phyloP scores from a whole-genome alignment of 1,140 invertebrate genomes.

The Bombus pyrosoma region DNA sequence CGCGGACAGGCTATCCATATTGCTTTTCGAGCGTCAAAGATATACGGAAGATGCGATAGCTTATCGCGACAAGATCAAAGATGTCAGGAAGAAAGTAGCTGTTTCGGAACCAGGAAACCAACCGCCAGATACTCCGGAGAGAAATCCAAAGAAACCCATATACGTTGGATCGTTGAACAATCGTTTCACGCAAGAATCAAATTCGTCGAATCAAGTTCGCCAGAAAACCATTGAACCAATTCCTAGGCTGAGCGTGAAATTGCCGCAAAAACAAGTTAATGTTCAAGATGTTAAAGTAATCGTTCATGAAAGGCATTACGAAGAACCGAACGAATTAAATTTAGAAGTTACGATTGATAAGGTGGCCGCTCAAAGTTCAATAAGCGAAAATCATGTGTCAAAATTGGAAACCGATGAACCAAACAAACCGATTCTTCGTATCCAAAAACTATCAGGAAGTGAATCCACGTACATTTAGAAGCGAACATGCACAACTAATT shows the following conservation, averaged over 20 bases:
- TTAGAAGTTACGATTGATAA: too few species aligned
- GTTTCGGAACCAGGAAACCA: conserved; percentile 39
- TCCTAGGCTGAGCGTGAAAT: background rate
- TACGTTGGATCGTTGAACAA: conserved; percentile 64
- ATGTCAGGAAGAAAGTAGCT: conserved; percentile 71
- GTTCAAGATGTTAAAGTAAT: conserved; percentile 23
- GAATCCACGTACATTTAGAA: conserved; percentile 23
- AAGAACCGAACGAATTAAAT: background rate
- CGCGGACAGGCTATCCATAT: conserved; percentile 85
- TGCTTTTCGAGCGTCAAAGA: conserved; percentile 84
- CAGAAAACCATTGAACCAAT: background rate
- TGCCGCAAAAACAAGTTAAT: background rate
- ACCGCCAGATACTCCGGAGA: conserved; percentile 69
- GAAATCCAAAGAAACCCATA: conserved; percentile 70
- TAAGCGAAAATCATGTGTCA: background rate
- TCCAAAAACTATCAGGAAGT: background rate
- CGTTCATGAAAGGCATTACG: conserved; percentile 37
- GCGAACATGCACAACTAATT: background rate
- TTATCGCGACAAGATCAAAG: conserved; percentile 81
- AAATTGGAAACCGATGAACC: background rate
- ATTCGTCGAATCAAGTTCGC: background rate
- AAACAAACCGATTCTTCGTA: accelerated
- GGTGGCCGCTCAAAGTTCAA: background rate
- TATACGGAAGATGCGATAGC: conserved; percentile 81
- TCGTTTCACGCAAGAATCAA: conserved; percentile 55